Base-by-base conservation (phyloP, 2,797 vertebrate genomes). In the Hydrophis major region DNA sequence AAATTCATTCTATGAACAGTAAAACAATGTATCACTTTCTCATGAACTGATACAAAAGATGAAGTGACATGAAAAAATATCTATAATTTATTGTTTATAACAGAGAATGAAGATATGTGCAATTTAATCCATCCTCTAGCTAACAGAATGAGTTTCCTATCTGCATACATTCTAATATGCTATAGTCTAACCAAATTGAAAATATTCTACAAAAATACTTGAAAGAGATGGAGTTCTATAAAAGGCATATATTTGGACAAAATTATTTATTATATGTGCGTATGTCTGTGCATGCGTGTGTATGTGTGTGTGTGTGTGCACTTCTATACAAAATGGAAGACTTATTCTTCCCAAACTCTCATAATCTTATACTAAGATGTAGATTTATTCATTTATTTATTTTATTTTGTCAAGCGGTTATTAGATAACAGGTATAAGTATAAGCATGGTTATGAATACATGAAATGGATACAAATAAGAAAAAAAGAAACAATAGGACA, bases 1-100 rank as follows among this genome's bases (percentile, higher is more conserved):
- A 74, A 92, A 56, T 50, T 7, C 18, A 25, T 22, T 55, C 6
- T n/a, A 87, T 4, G 32, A 60, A 59, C 55, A 14, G 53, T 37
- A 2, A 11, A 47, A n/a, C 2, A 61, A 32, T 37, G 5, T 47
- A 42, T 87, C 91, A 94, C 90, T 59, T 93, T 93, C 1, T 22
- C 42, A 37, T 83, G 69, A 90, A 59, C 86, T 94, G 20, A 55
- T 89, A 5, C 59, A 92, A 94, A 94, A 83, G 63, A 55, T 47
- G 25, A 56, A 89, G 20, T 93, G 32, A 61, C 16, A 93, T 66
- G 4, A 92, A 60, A 3, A 93, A 14, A 89, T 53, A 13, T 22
- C 57, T 57, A 28, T 69, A 91, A 89, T 63, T n/a, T 28, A 55
- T 59, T 53, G 53, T 18, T 47, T 11, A 66, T 83, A 83, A 47